phyloP scores from a whole-genome alignment of 2,888 invertebrate species.

The Mamestra brassicae region DNA sequence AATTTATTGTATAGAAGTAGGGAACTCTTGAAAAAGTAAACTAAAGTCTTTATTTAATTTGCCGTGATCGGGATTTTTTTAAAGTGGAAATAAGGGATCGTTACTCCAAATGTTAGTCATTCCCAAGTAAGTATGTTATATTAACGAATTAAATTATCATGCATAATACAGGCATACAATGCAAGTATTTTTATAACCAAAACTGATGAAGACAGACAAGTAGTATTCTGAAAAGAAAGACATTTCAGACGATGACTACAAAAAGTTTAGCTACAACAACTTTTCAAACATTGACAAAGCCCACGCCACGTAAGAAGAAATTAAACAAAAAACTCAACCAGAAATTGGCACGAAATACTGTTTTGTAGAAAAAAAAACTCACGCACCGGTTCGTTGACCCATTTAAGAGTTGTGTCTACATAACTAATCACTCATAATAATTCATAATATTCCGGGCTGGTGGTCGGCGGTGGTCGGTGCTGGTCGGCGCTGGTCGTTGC shows the following conservation, averaged over 20 bases:
- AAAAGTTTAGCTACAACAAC: constrained; percentile 21
- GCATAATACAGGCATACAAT: not conserved
- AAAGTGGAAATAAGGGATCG: not conserved
- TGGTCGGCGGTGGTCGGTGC: constrained; percentile 31
- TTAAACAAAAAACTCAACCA: constrained; percentile 34
- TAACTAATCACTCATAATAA: constrained; percentile 68
- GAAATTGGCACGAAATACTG: constrained; percentile 52
- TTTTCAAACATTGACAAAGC: constrained; percentile 32
- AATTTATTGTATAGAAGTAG: not conserved
- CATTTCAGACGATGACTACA: constrained; percentile 1
- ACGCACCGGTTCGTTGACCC: constrained; percentile 63
- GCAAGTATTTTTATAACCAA: not conserved
- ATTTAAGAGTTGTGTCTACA: constrained; percentile 63
- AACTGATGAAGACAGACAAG: not conserved
- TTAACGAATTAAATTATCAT: not conserved
- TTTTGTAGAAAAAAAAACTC: constrained; percentile 55
- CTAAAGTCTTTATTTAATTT: not conserved
- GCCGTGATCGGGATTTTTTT: not conserved
- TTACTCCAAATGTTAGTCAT: not conserved
- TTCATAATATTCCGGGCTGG: constrained; percentile 58
- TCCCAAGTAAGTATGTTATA: not conserved
- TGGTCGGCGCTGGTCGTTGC: constrained; percentile 42
- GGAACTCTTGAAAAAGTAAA: not conserved
- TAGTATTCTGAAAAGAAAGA: not conserved
- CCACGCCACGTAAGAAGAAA: constrained; percentile 31